These are phyloP conservation scores for Acronicta psi DNA, from an alignment of 2,888 invertebrate genomes.

Conservation along the genomic window DNA sequence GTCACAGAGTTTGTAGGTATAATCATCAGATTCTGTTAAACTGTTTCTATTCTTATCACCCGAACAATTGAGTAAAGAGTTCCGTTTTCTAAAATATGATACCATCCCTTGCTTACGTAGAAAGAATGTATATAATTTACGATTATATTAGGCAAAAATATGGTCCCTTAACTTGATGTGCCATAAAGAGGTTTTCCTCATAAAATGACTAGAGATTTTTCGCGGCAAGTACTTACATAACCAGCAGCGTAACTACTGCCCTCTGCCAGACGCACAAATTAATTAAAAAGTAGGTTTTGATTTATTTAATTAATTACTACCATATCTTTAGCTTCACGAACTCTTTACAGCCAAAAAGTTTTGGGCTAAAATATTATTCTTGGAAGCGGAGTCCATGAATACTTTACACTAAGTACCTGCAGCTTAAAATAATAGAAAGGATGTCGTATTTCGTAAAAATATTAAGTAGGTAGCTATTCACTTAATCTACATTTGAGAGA, in stretches of 20 bases:
- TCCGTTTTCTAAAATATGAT: slow-evolving; percentile 17
- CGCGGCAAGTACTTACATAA: slow-evolving; percentile 19
- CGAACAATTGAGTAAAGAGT: slow-evolving; percentile 4
- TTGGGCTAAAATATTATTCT: slow-evolving; percentile 62
- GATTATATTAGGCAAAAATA: slow-evolving; percentile 34
- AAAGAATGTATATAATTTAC: slow-evolving; percentile 28
- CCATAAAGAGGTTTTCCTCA: slow-evolving; percentile 33
- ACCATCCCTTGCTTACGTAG: slow-evolving; percentile 13
- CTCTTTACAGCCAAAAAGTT: slow-evolving; percentile 64
- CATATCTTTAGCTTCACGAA: slow-evolving; percentile 58
- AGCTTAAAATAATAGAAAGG: slow-evolving; percentile 52
- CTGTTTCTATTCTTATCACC: slow-evolving; percentile 16
- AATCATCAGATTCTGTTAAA: slow-evolving; percentile 25
- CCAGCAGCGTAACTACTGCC: slow-evolving; percentile 9
- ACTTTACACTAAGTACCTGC: slow-evolving; percentile 54
- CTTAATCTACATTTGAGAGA: slow-evolving; percentile 37
- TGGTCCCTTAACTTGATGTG: slow-evolving; percentile 24
- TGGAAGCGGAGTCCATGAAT: slow-evolving; percentile 66
- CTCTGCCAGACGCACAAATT: slow-evolving; percentile 31
- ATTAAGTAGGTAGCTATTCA: slow-evolving; percentile 37
- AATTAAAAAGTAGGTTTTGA: slow-evolving; percentile 53
- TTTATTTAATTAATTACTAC: slow-evolving; percentile 62
- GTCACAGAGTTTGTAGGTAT: slow-evolving; percentile 32
- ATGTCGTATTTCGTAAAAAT: slow-evolving; percentile 43
- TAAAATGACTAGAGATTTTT: slow-evolving; percentile 28